These are phyloP conservation scores for Bathynomus jamesi DNA, from an alignment of 1,140 invertebrate species.

Conservation along the genomic window DNA sequence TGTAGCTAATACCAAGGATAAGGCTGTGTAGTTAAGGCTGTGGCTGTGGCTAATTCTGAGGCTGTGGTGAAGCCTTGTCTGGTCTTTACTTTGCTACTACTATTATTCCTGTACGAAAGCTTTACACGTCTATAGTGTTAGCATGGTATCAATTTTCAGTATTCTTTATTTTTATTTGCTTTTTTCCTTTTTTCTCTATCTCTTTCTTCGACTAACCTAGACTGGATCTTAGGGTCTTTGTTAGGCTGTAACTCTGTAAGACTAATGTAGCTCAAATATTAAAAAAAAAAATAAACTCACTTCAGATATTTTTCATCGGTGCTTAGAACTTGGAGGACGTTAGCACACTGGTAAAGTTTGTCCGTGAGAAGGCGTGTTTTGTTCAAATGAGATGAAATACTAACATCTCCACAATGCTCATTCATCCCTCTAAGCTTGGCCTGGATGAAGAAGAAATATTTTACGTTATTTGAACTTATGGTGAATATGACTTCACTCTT, in stretches of 20 bases:
- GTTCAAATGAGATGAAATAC: conserved; percentile 43
- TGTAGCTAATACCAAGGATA: no score
- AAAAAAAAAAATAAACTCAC: conserved; percentile 8
- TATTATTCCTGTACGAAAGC: no score
- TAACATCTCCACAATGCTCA: conserved; percentile 56
- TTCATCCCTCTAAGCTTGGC: conserved; percentile 80
- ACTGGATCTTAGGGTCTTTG: no score
- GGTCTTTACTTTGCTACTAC: no score
- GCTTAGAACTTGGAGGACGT: conserved; percentile 64
- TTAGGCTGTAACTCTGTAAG: no score
- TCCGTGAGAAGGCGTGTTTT: conserved; percentile 47
- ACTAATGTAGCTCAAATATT: neutral
- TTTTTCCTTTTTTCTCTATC: neutral
- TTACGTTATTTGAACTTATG: neutral
- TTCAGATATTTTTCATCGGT: conserved; percentile 46
- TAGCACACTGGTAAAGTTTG: conserved; percentile 65
- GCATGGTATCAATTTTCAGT: neutral
- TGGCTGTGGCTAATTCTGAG: no score
- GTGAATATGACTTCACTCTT: no score
- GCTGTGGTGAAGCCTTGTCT: neutral
- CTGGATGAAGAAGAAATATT: conserved; percentile 39
- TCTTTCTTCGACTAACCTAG: neutral
- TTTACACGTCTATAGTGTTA: no score
- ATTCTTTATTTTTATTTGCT: neutral
- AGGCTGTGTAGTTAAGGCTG: no score